Base-by-base conservation (phyloP, 2,888 invertebrate species). In the Amblyjoppa fuscipennis region DNA sequence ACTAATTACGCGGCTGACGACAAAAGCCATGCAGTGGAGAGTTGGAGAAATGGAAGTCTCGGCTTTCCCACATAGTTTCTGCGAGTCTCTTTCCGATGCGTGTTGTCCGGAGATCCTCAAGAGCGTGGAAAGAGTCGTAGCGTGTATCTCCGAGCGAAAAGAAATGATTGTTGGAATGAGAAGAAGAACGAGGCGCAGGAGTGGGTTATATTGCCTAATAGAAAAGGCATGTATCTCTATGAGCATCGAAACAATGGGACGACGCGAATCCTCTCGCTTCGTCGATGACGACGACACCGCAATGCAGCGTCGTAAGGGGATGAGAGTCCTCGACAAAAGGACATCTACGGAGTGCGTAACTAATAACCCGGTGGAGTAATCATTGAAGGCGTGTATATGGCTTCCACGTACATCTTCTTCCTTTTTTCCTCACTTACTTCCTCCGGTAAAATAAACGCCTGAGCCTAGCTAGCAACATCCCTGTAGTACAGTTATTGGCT, bases 341-440 rank as follows among this genome's bases (percentile, higher is more conserved):
- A 45, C 69, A 85, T 85, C 83, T 83, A 81, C 56, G 45, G 64
- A 64, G 73, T 64, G 68, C 76, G 80, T 77, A 80, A 74, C 73
- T 81, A 83, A 85, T 82, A 85, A 83, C 77, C 81, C 77, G 77
- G 84, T 81, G 91, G 91, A 89, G 91, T 92, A 93, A 93, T 92
- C 92, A 92, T 92, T 89, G 90, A 90, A 90, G 90, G 89, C 56
- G 45, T 20, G 20, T 28, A 61, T 70, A 31, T 49, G 49, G 64
- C 13, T 31, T 69, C 38, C 70, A 64, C 38, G 7, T 66, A 61
- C 71, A 61, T 82, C 41, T 70, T 49, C 86, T 83, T 83, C 77
- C 51, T 87, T 84, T 61, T 64, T 51, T 59, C 28, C 59, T 64
- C 59, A 61, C 20, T 79, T 51, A 64, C 31, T 64, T 79, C 25